Evolutionary conservation across 2,113 vertebrate species (phyloP).

Genomic region (Gulo gulo): DNA sequence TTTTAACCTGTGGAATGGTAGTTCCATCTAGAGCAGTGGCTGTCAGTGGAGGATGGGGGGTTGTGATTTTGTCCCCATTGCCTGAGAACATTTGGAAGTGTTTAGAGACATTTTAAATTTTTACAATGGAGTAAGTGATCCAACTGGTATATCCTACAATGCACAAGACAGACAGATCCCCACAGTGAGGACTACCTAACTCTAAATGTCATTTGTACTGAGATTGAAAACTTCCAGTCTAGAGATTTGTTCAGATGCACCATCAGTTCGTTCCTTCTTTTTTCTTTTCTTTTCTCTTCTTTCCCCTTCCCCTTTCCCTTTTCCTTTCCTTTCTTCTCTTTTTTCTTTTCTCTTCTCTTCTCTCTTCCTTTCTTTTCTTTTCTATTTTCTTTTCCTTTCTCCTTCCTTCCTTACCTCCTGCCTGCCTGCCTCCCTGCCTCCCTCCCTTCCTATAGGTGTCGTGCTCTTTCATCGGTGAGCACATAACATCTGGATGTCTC

Average conservation of each 20-base stretch:
- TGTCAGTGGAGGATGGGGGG: not conserved
- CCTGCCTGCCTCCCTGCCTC: not conserved
- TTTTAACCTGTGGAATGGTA: slow-evolving; percentile 12
- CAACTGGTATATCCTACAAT: not conserved
- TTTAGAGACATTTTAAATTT: slow-evolving; percentile 20
- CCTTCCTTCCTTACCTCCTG: not conserved
- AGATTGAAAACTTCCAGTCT: not conserved
- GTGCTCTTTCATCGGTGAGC: not conserved
- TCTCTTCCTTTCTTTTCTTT: not conserved
- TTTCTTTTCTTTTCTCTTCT: not conserved
- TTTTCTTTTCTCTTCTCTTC: not conserved
- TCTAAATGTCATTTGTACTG: not conserved
- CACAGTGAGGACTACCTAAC: not conserved
- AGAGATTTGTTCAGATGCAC: slow-evolving; percentile 1
- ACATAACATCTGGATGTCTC: not conserved
- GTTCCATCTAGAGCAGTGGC: slow-evolving; percentile 20
- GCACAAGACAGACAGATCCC: not conserved
- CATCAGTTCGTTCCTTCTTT: not conserved
- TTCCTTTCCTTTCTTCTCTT: no score
- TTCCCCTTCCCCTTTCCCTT: not conserved
- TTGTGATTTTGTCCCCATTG: not conserved
- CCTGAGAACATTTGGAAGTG: not conserved
- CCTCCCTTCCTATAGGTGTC: not conserved
- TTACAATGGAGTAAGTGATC: not conserved
- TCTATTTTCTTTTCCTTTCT: not conserved